Conservation (phyloP, 2,797 vertebrate genomes). For the Melopsittacus undulatus region DNA sequence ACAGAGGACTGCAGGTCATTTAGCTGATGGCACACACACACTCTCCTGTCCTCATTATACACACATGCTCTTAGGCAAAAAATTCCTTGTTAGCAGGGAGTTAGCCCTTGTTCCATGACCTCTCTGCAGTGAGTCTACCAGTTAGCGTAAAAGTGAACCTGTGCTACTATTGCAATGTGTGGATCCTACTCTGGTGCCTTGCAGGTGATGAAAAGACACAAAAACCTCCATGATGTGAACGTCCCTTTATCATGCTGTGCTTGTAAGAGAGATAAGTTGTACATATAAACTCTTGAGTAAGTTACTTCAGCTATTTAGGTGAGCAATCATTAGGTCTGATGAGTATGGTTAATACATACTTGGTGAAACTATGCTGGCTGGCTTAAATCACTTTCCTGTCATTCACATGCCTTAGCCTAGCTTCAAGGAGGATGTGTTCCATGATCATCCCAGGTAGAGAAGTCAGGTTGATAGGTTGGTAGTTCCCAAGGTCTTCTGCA, state of each 20-base stretch:
- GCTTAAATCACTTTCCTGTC: neutral
- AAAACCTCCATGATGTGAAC: neutral
- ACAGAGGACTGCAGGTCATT: no score
- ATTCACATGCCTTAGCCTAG: neutral
- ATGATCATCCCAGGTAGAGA: neutral
- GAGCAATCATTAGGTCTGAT: neutral
- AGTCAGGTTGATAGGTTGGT: neutral
- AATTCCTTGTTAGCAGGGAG: neutral
- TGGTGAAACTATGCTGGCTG: neutral
- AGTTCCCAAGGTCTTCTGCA: neutral
- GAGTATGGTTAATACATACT: neutral
- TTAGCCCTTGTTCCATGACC: neutral
- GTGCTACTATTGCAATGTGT: neutral
- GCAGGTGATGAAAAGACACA: neutral
- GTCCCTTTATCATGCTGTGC: accelerated
- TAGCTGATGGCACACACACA: neutral
- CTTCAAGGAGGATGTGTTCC: neutral
- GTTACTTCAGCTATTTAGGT: neutral
- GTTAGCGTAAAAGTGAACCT: neutral
- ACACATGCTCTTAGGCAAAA: neutral
- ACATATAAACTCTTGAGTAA: neutral
- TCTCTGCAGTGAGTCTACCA: no score
- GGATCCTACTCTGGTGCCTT: neutral
- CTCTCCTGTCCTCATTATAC: neutral
- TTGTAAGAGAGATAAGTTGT: neutral